phyloP scores from a whole-genome alignment of 1,140 invertebrate genomes.

The Macrosteles quadrilineatus region DNA sequence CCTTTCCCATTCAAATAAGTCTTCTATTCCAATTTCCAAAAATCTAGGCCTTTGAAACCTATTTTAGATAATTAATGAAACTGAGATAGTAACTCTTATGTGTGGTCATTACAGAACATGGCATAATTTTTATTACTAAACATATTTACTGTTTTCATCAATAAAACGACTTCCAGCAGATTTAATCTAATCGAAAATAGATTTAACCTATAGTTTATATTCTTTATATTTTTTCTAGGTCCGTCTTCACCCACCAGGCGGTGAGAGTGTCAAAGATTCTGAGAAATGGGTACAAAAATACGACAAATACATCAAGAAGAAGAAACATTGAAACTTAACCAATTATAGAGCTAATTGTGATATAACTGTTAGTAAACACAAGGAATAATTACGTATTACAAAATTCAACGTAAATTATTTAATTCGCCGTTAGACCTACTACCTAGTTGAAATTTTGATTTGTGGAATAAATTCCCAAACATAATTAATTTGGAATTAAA shows the following conservation, averaged over 20 bases:
- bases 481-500: too few relatives aligned
- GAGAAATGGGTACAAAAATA: slow-evolving; percentile 39
- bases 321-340: slow-evolving; percentile 19
- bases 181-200: too few relatives aligned
- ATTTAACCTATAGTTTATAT: too few relatives aligned
- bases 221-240: slow-evolving; percentile 60
- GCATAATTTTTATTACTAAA: too few relatives aligned
- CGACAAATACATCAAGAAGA: slow-evolving; percentile 39
- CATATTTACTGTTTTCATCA: too few relatives aligned
- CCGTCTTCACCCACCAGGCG: slow-evolving; percentile 63
- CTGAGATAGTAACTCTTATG: too few relatives aligned
- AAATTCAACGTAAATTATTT: background rate
- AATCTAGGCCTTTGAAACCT: too few relatives aligned
- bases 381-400: background rate
- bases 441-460: background rate
- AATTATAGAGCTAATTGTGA: background rate
- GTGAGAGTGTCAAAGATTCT: slow-evolving; percentile 45
- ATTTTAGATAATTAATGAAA: too few relatives aligned
- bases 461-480: background rate
- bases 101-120: too few relatives aligned
- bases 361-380: background rate
- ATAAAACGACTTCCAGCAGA: too few relatives aligned
- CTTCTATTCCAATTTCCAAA: too few relatives aligned
- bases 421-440: background rate
- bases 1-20: too few relatives aligned